These are phyloP conservation scores for Catajapyx aquilonaris DNA, from an alignment of 1,140 invertebrate genomes.

Conservation along the genomic window DNA sequence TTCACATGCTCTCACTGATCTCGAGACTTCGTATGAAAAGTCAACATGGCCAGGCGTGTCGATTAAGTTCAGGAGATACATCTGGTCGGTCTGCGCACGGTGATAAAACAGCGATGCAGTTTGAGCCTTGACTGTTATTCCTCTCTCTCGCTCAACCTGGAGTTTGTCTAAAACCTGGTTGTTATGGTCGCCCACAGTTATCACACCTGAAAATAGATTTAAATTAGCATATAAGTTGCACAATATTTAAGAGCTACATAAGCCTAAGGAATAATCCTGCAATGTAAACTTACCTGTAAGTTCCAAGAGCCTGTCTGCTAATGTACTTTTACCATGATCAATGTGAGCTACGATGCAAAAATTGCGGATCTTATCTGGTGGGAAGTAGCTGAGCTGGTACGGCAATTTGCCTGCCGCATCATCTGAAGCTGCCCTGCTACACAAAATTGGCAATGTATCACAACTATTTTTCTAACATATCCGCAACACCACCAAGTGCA, in stretches of 20 bases:
- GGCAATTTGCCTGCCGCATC: too few relatives aligned
- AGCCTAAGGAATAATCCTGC: neutral
- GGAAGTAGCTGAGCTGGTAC: too few relatives aligned
- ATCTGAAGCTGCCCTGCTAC: too few relatives aligned
- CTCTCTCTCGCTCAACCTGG: conserved; percentile 80
- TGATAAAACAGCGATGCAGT: conserved; percentile 78
- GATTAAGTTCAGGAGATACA: conserved; percentile 86
- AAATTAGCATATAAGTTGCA: neutral
- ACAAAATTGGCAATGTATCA: too few relatives aligned
- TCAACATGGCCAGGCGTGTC: conserved; percentile 98
- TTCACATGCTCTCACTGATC: conserved; percentile 74
- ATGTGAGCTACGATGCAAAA: conserved; percentile 96
- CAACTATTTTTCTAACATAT: too few relatives aligned
- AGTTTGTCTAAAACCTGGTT: conserved; percentile 77
- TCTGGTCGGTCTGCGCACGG: conserved; percentile 31
- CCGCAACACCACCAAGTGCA: too few relatives aligned
- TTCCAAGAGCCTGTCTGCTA: conserved; percentile 82
- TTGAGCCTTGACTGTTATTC: conserved; percentile 97
- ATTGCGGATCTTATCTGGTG: conserved; percentile 69
- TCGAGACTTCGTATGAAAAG: conserved; percentile 85
- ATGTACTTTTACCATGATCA: conserved; percentile 92
- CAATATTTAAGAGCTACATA: conserved; percentile 1
- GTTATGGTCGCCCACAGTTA: too few relatives aligned
- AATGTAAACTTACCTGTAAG: conserved; percentile 35
- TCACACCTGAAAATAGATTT: too few relatives aligned